phyloP scores from a whole-genome alignment of 2,888 invertebrate genomes.

The Seira sanloemensis region DNA sequence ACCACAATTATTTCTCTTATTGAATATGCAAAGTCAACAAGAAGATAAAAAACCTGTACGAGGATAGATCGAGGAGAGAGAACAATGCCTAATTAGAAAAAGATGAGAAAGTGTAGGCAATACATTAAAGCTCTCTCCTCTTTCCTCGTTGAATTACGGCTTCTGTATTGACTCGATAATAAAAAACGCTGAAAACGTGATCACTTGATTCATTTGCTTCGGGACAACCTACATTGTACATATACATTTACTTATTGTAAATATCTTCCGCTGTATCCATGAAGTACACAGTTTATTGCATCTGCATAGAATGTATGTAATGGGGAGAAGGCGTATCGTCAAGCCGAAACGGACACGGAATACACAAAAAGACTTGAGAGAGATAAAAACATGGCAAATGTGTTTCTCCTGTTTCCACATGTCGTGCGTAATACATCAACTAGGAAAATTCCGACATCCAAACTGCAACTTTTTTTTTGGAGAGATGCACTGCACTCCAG shows the following conservation, averaged over 20 bases:
- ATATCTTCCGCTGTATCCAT: too few species aligned
- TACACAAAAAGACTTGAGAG: not conserved
- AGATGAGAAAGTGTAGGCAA: too few species aligned
- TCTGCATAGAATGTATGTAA: too few species aligned
- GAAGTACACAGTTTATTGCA: too few species aligned
- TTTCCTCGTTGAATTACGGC: not conserved
- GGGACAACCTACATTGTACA: too few species aligned
- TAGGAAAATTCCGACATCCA: not conserved
- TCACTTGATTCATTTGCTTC: too few species aligned
- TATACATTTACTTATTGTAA: too few species aligned
- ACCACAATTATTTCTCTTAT: too few species aligned
- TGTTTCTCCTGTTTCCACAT: slow-evolving; percentile 20
- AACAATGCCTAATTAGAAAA: not conserved
- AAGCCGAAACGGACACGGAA: slow-evolving; percentile 6
- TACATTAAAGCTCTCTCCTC: too few species aligned
- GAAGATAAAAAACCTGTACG: not conserved
- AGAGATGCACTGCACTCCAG: not conserved
- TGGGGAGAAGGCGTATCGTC: not conserved
- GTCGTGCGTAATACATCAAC: not conserved
- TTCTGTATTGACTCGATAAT: not conserved
- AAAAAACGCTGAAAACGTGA: not conserved
- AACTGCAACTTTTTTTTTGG: slow-evolving; percentile 15
- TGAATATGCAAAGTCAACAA: too few species aligned
- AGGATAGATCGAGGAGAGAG: not conserved
- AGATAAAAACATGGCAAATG: not conserved